Evolutionary conservation across 2,113 vertebrate genomes (phyloP).

Genomic region (Amazona vittata): DNA sequence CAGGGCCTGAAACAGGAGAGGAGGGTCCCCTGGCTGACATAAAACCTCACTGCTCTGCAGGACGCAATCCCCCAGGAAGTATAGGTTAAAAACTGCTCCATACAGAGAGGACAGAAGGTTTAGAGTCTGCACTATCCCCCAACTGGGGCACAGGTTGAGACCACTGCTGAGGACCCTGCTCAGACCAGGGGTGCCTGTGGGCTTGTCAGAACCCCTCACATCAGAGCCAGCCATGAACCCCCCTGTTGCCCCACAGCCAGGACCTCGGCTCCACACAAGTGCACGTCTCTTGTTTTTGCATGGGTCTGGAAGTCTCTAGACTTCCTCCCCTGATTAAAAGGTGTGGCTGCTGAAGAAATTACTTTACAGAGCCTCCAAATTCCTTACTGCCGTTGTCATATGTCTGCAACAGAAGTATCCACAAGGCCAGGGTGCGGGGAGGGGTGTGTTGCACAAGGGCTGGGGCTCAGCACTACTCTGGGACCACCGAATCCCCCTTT

Average conservation of each 20-base stretch:
- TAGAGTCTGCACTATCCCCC: background rate
- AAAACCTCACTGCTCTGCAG: background rate
- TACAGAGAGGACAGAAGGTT: background rate
- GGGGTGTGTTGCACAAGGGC: background rate
- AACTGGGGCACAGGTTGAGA: rapidly evolving
- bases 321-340: conserved; percentile 26
- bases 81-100: background rate
- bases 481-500: background rate
- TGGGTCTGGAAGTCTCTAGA: background rate
- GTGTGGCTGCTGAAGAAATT: conserved; percentile 61
- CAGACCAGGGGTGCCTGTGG: background rate
- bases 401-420: background rate
- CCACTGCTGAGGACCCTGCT: rapidly evolving
- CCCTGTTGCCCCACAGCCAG: rapidly evolving
- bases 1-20: background rate
- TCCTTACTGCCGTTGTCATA: conserved; percentile 49
- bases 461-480: background rate
- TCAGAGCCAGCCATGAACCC: rapidly evolving
- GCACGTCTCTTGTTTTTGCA: background rate
- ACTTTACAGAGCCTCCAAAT: conserved; percentile 42
- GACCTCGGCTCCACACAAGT: background rate
- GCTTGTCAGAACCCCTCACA: rapidly evolving
- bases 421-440: rapidly evolving
- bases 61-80: rapidly evolving
- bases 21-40: background rate